Evolutionary conservation across 2,797 vertebrate species (phyloP).

Genomic region (Gymnoscopelus braueri): DNA sequence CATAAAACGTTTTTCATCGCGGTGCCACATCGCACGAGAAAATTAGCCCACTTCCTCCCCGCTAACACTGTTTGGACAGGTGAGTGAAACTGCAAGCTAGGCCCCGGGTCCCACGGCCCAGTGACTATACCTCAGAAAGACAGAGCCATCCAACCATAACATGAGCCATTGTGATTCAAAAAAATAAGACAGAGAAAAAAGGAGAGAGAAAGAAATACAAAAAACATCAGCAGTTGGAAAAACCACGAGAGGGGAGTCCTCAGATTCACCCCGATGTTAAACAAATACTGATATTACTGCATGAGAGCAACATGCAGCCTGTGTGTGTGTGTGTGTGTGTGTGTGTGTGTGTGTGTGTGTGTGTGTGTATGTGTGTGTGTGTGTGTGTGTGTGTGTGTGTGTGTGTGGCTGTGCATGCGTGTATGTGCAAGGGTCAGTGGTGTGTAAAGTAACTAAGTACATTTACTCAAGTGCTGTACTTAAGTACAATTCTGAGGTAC

Average conservation of each 20-base stretch:
- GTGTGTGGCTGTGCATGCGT: no score
- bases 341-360: no score
- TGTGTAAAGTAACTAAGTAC: no score
- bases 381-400: no score
- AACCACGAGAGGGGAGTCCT: slow-evolving; percentile 59
- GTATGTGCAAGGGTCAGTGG: no score
- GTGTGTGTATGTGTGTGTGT: no score
- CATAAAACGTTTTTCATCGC: slow-evolving; percentile 64
- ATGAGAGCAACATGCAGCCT: slow-evolving; percentile 21
- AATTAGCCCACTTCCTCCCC: slow-evolving; percentile 78
- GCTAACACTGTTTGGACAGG: slow-evolving; percentile 81
- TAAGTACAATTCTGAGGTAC: no score
- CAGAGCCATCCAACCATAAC: slow-evolving; percentile 74
- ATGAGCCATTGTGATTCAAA: slow-evolving; percentile 60
- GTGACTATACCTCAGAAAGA: slow-evolving; percentile 65
- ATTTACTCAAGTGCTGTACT: no score
- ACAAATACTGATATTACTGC: slow-evolving; percentile 57
- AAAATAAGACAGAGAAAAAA: slow-evolving; percentile 38
- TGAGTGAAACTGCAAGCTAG: slow-evolving; percentile 84
- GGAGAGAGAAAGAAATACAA: slow-evolving; percentile 25
- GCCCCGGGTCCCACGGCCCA: slow-evolving; percentile 61
- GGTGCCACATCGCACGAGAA: slow-evolving; percentile 55
- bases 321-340: no score
- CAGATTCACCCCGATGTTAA: slow-evolving; percentile 65
- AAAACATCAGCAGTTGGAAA: slow-evolving; percentile 61